These are phyloP conservation scores for Rhinogobius similis DNA, from an alignment of 2,113 vertebrate species.

Conservation along the genomic window DNA sequence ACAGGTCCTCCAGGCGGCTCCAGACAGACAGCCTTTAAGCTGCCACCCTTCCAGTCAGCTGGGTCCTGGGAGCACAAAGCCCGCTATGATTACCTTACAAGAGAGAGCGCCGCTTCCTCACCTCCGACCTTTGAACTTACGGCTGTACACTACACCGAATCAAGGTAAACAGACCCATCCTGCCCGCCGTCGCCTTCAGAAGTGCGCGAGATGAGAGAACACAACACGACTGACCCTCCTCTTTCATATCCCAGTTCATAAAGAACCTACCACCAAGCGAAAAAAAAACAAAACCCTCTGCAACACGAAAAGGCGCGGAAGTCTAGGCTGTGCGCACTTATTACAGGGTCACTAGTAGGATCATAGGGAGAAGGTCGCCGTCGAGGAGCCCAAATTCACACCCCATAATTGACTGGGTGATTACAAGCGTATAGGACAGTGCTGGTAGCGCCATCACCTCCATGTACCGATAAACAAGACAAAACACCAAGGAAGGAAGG, in stretches of 20 bases:
- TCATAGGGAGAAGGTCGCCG: conserved; percentile 78
- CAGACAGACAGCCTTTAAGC: conserved; percentile 64
- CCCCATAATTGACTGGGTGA: conserved; percentile 77
- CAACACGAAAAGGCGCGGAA: conserved; percentile 65
- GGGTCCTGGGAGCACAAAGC: conserved; percentile 75
- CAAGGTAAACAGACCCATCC: conserved; percentile 80
- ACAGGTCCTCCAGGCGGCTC: conserved; percentile 42
- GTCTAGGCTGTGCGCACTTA: conserved; percentile 64
- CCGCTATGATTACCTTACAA: conserved; percentile 80
- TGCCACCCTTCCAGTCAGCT: conserved; percentile 67
- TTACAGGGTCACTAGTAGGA: conserved; percentile 78
- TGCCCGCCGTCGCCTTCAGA: conserved; percentile 71
- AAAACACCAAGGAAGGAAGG: conserved; percentile 24
- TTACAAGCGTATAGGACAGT: conserved; percentile 57
- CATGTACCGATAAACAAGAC: conserved; percentile 46
- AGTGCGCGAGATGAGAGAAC: conserved; percentile 70
- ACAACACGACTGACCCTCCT: conserved; percentile 70
- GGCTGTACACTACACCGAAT: conserved; percentile 74
- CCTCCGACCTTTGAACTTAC: conserved; percentile 73
- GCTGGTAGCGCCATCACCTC: conserved; percentile 34
- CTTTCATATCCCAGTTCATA: conserved; percentile 83
- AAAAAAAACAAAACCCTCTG: conserved; percentile 64
- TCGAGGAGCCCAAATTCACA: conserved; percentile 75
- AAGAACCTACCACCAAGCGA: conserved; percentile 77
- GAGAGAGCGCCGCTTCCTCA: conserved; percentile 70